These are phyloP conservation scores for Phylloscopus whistleri DNA, from an alignment of 2,113 vertebrate genomes.

Conservation along the genomic window DNA sequence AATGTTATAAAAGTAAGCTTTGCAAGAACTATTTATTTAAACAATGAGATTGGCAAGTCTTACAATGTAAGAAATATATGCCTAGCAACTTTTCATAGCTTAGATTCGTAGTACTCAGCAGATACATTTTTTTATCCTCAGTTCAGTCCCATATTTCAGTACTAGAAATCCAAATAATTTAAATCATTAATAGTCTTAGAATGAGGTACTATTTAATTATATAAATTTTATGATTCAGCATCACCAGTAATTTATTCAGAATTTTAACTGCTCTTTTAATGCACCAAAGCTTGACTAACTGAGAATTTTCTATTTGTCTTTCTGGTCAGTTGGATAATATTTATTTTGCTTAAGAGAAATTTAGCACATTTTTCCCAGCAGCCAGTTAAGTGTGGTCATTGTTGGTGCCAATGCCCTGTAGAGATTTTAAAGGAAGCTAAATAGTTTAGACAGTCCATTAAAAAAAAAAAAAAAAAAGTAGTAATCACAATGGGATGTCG, in stretches of 20 bases:
- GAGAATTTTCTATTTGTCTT: not conserved
- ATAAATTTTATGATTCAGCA: not conserved
- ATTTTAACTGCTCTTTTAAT: not conserved
- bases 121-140: not conserved
- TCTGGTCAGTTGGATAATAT: not conserved
- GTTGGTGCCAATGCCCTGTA: not conserved
- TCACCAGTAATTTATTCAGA: not conserved
- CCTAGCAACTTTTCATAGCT: not conserved
- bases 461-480: not conserved
- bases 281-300: not conserved
- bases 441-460: not conserved
- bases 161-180: not conserved
- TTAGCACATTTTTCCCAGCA: not conserved
- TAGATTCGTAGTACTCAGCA: conserved; percentile 33
- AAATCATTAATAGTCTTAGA: not conserved
- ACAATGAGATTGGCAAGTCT: conserved; percentile 28
- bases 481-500: not conserved
- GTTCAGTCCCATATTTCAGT: conserved; percentile 1
- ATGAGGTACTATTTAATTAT: not conserved
- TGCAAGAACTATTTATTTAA: conserved; percentile 62
- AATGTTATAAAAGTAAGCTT: conserved; percentile 43
- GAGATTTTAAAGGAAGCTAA: not conserved
- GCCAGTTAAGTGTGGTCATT: not conserved
- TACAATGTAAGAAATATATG: conserved; percentile 20
- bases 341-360: not conserved